Evolutionary conservation across 2,888 invertebrate genomes (phyloP).

Genomic region (Caenorhabditis sp.): DNA sequence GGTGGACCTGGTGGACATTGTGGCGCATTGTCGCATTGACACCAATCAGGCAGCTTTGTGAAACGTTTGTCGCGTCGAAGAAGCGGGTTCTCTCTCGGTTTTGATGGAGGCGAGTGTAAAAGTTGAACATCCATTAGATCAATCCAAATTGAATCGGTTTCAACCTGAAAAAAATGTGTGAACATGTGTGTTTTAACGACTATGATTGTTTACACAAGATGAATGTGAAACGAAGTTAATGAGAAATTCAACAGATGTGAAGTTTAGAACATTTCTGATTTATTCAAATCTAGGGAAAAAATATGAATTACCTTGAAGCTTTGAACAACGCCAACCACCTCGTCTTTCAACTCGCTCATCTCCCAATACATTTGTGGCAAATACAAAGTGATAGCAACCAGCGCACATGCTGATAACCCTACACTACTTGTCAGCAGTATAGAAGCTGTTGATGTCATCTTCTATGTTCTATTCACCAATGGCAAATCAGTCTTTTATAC

Average conservation of each 20-base stretch:
- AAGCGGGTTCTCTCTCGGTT: constrained; percentile 47
- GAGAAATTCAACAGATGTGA: too few relatives aligned
- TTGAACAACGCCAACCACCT: constrained; percentile 44
- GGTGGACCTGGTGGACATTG: constrained; percentile 56
- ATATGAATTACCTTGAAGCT: constrained; percentile 42
- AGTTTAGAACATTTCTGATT: too few relatives aligned
- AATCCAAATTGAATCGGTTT: constrained; percentile 51
- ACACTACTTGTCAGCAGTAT: constrained; percentile 23
- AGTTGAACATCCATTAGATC: constrained; percentile 54
- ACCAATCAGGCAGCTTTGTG: constrained; percentile 50
- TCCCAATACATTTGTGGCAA: constrained; percentile 51
- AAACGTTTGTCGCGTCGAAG: constrained; percentile 51
- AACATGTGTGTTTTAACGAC: neutral
- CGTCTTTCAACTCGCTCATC: constrained; percentile 38
- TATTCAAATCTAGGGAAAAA: too few relatives aligned
- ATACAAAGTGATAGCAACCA: constrained; percentile 27
- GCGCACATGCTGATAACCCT: constrained; percentile 25
- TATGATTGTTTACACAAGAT: neutral
- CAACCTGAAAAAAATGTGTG: constrained; percentile 21
- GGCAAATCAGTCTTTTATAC: constrained; percentile 8
- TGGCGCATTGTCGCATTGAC: constrained; percentile 52
- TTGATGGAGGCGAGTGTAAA: constrained; percentile 40
- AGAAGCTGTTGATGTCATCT: constrained; percentile 8
- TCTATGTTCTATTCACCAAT: neutral
- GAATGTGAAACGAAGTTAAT: neutral